Base-by-base conservation (phyloP, 2,888 invertebrate genomes). In the Athalia rosae region DNA sequence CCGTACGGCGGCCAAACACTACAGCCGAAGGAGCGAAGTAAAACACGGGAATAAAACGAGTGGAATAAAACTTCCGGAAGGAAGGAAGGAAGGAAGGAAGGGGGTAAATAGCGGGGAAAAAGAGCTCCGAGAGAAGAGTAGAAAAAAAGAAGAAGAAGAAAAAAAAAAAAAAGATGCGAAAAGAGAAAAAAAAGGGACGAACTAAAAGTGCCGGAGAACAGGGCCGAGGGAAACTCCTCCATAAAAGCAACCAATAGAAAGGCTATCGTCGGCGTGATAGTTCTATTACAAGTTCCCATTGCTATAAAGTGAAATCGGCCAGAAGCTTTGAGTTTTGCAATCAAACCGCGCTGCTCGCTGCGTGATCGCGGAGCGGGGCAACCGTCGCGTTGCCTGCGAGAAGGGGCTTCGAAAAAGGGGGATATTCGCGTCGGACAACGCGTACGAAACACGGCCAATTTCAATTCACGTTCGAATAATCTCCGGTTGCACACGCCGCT, bases 251-350 rank as follows among this genome's bases (percentile, higher is more conserved):
- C 77, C 79, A 80, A 81, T 79, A 76, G 77, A 76, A 28, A 77
- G 73, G 80, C 80, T 80, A 80, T 82, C 79, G 78, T 80, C 78
- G 74, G 76, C 73, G 77, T 74, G 79, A 82, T 82, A 80, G 81
- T 80, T 79, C 78, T 76, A 79, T 77, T 81, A 79, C 81, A 81
- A 80, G 77, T 80, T 80, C 79, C 28, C 79, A 79, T 78, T 53
- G 77, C 78, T 74, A 78, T 82, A 82, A 82, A 82, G 82, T 82
- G 82, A 81, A 82, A 82, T 82, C 82, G 81, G 79, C 81, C 79
- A 81, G 82, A 82, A 82, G 79, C 76, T 78, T 78, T 41, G 76
- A 77, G 80, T 80, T 80, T 81, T 79, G 80, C 80, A 79, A 81
- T 80, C 79, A 78, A 79, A 78, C 78, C 77, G 76, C 66, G 28